These are phyloP conservation scores for Sinopyrophorus schimmeli DNA, from an alignment of 2,888 invertebrate genomes.

Conservation along the genomic window DNA sequence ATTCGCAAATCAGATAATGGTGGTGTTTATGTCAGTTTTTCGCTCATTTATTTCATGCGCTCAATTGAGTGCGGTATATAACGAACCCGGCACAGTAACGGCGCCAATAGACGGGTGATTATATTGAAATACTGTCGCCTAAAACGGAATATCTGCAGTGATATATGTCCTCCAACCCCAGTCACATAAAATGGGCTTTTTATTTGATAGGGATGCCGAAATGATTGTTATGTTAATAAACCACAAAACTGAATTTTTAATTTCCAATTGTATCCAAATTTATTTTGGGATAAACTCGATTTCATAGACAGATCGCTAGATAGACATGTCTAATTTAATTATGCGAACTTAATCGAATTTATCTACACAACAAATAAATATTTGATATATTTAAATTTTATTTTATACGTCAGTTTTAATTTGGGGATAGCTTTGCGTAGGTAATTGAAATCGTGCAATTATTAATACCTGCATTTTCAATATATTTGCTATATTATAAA, in stretches of 20 bases:
- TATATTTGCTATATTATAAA: too few relatives aligned
- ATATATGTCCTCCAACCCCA: conserved; percentile 44
- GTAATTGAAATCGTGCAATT: too few relatives aligned
- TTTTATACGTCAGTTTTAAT: too few relatives aligned
- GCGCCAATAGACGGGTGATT: conserved; percentile 47
- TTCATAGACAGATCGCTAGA: too few relatives aligned
- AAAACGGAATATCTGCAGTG: conserved; percentile 44
- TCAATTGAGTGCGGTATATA: conserved; percentile 46
- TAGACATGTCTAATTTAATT: too few relatives aligned
- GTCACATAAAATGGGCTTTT: conserved; percentile 43
- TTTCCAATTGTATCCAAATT: conserved; percentile 25
- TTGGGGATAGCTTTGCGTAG: too few relatives aligned
- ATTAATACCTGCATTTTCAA: too few relatives aligned
- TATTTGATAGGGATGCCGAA: conserved; percentile 40
- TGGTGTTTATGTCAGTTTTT: conserved; percentile 50
- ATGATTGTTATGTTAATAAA: conserved; percentile 41
- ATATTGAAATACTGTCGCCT: conserved; percentile 52
- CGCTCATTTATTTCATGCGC: conserved; percentile 50
- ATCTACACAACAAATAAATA: too few relatives aligned
- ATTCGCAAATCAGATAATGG: conserved; percentile 50
- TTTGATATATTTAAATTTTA: too few relatives aligned
- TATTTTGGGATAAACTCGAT: too few relatives aligned
- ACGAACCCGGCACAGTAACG: conserved; percentile 43
- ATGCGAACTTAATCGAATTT: too few relatives aligned
- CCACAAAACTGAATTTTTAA: conserved; percentile 25